Conservation (phyloP, 2,113 vertebrate species). For the Platichthys stellatus region DNA sequence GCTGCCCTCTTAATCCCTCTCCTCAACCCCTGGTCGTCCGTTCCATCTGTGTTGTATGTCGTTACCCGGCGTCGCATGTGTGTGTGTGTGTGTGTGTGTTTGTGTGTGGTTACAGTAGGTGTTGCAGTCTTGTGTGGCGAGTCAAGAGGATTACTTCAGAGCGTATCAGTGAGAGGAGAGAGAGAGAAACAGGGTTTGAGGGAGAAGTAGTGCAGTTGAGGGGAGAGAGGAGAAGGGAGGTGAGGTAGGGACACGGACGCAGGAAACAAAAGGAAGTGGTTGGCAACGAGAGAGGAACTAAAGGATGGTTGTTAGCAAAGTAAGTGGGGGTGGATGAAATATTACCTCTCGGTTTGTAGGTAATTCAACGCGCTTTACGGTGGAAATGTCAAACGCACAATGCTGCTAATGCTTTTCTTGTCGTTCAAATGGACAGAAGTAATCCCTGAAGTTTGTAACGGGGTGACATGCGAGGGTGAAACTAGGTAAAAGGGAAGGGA, state of each 20-base stretch:
- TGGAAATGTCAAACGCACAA: neutral
- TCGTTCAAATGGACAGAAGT: neutral
- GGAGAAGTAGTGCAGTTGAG: constrained; percentile 4
- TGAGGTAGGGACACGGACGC: constrained; percentile 6
- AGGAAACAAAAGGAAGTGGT: constrained; percentile 9
- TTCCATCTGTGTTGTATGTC: constrained; percentile 21
- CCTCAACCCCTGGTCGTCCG: constrained; percentile 2
- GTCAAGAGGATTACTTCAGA: constrained; percentile 40
- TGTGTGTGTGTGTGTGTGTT: neutral
- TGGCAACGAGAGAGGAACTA: constrained; percentile 19
- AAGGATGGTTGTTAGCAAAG: neutral
- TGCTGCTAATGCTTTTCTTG: neutral
- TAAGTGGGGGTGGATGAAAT: neutral
- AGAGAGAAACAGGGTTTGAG: neutral
- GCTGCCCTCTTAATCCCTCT: constrained; percentile 31
- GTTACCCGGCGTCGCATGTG: constrained; percentile 1
- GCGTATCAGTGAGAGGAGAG: constrained; percentile 11
- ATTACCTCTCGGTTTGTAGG: neutral
- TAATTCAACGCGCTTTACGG: neutral
- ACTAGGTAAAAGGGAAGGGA: neutral
- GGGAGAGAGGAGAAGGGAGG: neutral
- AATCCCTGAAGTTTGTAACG: neutral
- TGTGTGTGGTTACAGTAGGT: constrained; percentile 13
- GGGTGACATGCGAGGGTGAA: neutral
- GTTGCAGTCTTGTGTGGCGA: constrained; percentile 7